These are phyloP conservation scores for Eubasilissa splendida DNA, from an alignment of 2,888 invertebrate genomes.

Conservation along the genomic window DNA sequence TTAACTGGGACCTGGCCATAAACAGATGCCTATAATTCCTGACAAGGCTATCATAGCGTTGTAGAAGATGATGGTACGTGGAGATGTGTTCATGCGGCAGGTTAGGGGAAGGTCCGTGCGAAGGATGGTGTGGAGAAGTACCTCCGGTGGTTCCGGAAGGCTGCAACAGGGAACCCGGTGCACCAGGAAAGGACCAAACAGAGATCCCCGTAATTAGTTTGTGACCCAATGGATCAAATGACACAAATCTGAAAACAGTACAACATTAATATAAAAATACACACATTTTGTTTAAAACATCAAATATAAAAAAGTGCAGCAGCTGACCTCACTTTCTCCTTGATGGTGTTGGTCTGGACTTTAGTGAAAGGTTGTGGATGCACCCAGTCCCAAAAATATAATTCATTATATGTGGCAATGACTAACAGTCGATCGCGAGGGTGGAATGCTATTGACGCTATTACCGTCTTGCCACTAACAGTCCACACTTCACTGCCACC, in stretches of 20 bases:
- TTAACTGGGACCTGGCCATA: slow-evolving; percentile 64
- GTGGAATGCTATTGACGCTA: slow-evolving; percentile 91
- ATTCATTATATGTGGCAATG: slow-evolving; percentile 88
- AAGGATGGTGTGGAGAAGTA: slow-evolving; percentile 61
- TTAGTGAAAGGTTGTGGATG: slow-evolving; percentile 82
- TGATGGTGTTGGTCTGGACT: slow-evolving; percentile 81
- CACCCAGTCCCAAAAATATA: slow-evolving; percentile 94
- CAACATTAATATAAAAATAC: too few relatives aligned
- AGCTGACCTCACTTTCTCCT: slow-evolving; percentile 85
- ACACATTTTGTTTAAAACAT: background rate
- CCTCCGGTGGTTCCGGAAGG: slow-evolving; percentile 59
- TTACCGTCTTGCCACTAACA: slow-evolving; percentile 80
- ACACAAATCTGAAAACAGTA: slow-evolving; percentile 79
- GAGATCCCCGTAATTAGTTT: slow-evolving; percentile 90
- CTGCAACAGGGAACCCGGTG: slow-evolving; percentile 65
- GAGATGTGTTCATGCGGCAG: slow-evolving; percentile 64
- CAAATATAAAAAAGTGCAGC: background rate
- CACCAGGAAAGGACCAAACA: slow-evolving; percentile 62
- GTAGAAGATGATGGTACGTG: slow-evolving; percentile 70
- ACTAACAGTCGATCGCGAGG: slow-evolving; percentile 86
- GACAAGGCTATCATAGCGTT: slow-evolving; percentile 71
- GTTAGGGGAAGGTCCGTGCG: slow-evolving; percentile 58
- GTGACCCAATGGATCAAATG: slow-evolving; percentile 86
- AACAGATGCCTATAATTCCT: slow-evolving; percentile 71
- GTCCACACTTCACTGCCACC: slow-evolving; percentile 91